These are phyloP conservation scores for Hypanus sabinus DNA, from an alignment of 2,113 vertebrate genomes.

Conservation along the genomic window DNA sequence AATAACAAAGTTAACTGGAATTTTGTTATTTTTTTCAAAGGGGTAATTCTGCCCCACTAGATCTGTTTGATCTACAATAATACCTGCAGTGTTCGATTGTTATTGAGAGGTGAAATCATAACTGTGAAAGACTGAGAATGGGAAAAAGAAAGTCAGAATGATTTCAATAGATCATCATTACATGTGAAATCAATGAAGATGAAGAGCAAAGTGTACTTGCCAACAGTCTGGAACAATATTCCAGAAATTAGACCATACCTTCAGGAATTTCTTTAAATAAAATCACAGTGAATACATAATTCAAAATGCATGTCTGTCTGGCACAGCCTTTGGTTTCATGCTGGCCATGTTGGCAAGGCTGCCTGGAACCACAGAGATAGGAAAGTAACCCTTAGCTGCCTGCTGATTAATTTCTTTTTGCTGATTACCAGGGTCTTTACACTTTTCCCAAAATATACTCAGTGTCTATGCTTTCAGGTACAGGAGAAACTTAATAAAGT, in stretches of 20 bases:
- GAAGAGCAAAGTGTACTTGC: not conserved
- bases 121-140: not conserved
- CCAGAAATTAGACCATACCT: slow-evolving; percentile 13
- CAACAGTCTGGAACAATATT: slow-evolving; percentile 14
- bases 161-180: not conserved
- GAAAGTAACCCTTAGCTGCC: slow-evolving; percentile 7
- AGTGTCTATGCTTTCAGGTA: no score
- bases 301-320: not conserved
- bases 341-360: not conserved
- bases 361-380: not conserved
- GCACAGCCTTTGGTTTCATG: slow-evolving; percentile 15
- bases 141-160: not conserved
- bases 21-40: not conserved
- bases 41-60: not conserved
- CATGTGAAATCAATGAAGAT: slow-evolving; percentile 2
- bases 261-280: slow-evolving; percentile 26
- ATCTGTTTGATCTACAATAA: not conserved
- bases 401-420: not conserved
- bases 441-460: not conserved
- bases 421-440: not conserved
- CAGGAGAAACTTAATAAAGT: no score
- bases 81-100: not conserved
- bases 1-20: not conserved
- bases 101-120: not conserved
- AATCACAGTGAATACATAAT: slow-evolving; percentile 17